Base-by-base conservation (phyloP, 2,797 vertebrate species). In the Myripristis murdjan region DNA sequence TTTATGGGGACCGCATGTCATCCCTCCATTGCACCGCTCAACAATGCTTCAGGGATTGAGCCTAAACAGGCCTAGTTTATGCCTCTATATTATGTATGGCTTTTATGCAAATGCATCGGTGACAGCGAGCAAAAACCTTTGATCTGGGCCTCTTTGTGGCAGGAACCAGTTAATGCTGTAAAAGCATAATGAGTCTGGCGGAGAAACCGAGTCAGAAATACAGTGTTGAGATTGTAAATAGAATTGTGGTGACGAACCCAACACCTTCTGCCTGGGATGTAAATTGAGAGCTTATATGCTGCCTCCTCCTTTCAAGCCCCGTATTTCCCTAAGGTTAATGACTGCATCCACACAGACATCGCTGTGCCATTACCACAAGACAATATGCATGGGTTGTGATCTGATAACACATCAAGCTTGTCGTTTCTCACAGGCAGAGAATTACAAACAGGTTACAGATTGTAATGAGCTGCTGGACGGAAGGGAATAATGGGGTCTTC, bases 41-140 rank as follows among this genome's bases (percentile, higher is more conserved):
- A 84, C 78, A 91, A 85, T 69, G 73, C 89, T 61, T 78, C 75
- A 58, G 66, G 79, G 81, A 84, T 68, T 79, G 73, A 82, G 84
- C 70, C 72, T 82, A 68, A 87, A 90, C 77, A 81, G 79, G 78
- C 76, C 75, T 48, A 48, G 62, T 87, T 87, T 87, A 81, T 70
- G 48, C 70, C 51, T 85, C 61, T 73, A 64, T 84, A 81, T 89
- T 84, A 73, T 82, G 55, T 79, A 79, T 76, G 75, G 84, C 65
- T 87, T 89, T 87, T 68, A 91, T 90, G 82, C 77, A 91, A 91
- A 94, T 91, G 51, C 11, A 52, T 24, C 4, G 37, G 65, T 80
- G 82, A 81, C 77, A 64, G 64, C 65, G 67, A 82, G 73, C 54
- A 57, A 70, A 75, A 88, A 89, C 86, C 77, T 92, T 93, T 93